Percentiles rank a stretch among this genome's conserved stretches.
These are phyloP conservation scores for Lasioglossum oenotherae DNA, from an alignment of 2,888 invertebrate genomes.

Conservation along the genomic window DNA sequence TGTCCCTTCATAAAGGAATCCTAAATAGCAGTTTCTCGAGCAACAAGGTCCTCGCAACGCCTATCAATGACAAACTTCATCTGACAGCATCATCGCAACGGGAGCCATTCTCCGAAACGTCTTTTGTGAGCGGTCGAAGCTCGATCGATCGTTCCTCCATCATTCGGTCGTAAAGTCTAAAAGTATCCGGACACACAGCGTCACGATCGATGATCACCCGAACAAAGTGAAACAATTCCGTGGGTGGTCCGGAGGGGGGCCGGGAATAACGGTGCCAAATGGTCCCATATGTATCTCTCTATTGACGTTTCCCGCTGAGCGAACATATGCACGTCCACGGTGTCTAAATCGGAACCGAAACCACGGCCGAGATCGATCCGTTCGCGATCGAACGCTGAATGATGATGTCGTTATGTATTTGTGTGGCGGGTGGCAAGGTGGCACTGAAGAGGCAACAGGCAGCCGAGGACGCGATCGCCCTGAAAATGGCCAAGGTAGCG, in stretches of 20 bases:
- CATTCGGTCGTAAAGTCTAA: conserved; percentile 28
- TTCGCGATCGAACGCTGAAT: not conserved
- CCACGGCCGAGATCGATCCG: not conserved
- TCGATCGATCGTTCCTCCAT: not conserved
- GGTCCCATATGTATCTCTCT: conserved; percentile 69
- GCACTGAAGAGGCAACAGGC: conserved; percentile 98
- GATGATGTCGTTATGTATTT: not conserved
- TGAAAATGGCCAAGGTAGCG: conserved; percentile 94
- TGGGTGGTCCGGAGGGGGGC: conserved; percentile 72
- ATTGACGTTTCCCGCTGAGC: conserved; percentile 68
- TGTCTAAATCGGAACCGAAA: conserved; percentile 67
- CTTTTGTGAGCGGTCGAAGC: not conserved
- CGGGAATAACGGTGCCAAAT: conserved; percentile 75
- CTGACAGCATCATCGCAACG: not conserved
- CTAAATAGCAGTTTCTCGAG: not conserved
- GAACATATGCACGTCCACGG: conserved; percentile 69
- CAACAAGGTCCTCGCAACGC: not conserved
- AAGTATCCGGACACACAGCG: not conserved
- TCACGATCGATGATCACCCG: conserved; percentile 39
- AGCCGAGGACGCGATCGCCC: conserved; percentile 97
- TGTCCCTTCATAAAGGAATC: not conserved
- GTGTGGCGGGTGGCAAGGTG: conserved; percentile 87
- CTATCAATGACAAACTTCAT: not conserved
- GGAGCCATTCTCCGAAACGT: not conserved
- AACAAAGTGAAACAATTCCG: conserved; percentile 61